A percentile compares a stretch with the other conserved stretches of the same genome.
Evolutionary conservation across 2,113 vertebrate genomes (phyloP).

Genomic region (Rhinoderma darwinii): DNA sequence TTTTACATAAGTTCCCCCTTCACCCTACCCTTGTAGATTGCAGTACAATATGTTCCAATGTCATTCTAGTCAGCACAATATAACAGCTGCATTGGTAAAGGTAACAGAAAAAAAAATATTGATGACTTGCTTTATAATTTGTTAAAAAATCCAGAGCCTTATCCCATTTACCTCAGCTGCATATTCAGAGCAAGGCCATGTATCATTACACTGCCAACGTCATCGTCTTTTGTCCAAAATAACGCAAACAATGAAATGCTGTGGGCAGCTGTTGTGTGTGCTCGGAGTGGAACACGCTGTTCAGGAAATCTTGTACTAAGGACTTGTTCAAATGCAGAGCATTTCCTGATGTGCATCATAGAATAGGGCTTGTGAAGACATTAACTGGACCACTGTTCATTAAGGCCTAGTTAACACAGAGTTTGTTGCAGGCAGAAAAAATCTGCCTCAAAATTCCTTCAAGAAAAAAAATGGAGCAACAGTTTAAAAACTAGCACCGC

Average conservation of each 20-base stretch:
- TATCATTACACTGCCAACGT: slow-evolving; percentile 1
- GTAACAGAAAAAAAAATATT: slow-evolving; percentile 27
- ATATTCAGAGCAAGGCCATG: slow-evolving; percentile 8
- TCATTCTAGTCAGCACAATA: slow-evolving; percentile 43
- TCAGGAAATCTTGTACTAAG: slow-evolving; percentile 49
- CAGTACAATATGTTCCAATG: slow-evolving; percentile 45
- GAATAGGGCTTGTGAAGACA: background rate
- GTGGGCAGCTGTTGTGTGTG: slow-evolving; percentile 40
- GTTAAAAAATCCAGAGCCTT: background rate
- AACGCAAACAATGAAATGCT: slow-evolving; percentile 27
- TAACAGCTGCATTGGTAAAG: slow-evolving; percentile 38
- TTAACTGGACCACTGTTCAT: background rate
- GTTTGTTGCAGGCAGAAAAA: too few species aligned
- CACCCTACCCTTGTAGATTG: slow-evolving; percentile 1
- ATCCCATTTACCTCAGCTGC: slow-evolving; percentile 44
- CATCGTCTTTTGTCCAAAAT: slow-evolving; percentile 47
- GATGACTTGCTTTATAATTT: slow-evolving; percentile 1
- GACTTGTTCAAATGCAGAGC: slow-evolving; percentile 21
- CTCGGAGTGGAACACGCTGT: slow-evolving; percentile 36
- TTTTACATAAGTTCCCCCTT: slow-evolving; percentile 20
- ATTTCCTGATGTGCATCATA: background rate
- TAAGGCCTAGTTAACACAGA: too few species aligned
- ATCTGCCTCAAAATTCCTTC: too few species aligned
- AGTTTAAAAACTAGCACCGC: too few species aligned
- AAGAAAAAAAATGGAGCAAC: too few species aligned